Evolutionary conservation across 2,113 vertebrate genomes (phyloP).

Genomic region (Gorsachius goisagi): DNA sequence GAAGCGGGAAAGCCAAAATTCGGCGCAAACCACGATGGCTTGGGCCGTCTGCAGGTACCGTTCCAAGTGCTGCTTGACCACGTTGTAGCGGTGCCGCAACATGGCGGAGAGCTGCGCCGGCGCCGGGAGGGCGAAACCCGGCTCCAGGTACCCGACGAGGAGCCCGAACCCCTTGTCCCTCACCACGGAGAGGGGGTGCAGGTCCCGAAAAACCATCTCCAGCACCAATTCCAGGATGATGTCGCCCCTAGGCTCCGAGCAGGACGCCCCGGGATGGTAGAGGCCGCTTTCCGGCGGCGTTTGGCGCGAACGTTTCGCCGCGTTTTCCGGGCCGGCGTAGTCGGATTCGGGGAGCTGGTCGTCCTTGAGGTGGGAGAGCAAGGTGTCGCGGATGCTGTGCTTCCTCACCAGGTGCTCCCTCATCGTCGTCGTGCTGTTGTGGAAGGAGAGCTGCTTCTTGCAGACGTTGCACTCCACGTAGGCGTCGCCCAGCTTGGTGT

Average conservation of each 20-base stretch:
- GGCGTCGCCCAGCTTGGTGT: conserved; percentile 66
- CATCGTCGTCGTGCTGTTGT: conserved; percentile 74
- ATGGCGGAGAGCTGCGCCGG: conserved; percentile 48
- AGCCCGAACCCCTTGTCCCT: conserved; percentile 68
- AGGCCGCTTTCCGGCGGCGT: background rate
- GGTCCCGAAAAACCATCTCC: conserved; percentile 70
- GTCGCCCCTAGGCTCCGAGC: background rate
- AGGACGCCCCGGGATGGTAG: background rate
- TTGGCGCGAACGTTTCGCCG: background rate
- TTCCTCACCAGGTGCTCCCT: conserved; percentile 72
- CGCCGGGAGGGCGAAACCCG: conserved; percentile 35
- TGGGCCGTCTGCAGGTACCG: conserved; percentile 42
- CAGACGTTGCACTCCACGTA: conserved; percentile 74
- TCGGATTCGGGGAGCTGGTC: conserved; percentile 43
- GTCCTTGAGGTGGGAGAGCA: conserved; percentile 50
- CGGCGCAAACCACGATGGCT: conserved; percentile 47
- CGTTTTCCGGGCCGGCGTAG: background rate
- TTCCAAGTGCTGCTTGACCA: conserved; percentile 60
- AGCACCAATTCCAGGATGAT: conserved; percentile 60
- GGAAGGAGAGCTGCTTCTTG: conserved; percentile 73
- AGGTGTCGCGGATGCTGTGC: conserved; percentile 64
- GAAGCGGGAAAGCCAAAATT: conserved; percentile 52
- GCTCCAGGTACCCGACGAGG: conserved; percentile 70
- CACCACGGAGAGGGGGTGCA: conserved; percentile 71
- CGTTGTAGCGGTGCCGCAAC: conserved; percentile 61